Percentiles rank a stretch among this genome's conserved stretches.
These are phyloP conservation scores for Toxotes lorentzi DNA, from an alignment of 2,797 vertebrate genomes.

Conservation along the genomic window DNA sequence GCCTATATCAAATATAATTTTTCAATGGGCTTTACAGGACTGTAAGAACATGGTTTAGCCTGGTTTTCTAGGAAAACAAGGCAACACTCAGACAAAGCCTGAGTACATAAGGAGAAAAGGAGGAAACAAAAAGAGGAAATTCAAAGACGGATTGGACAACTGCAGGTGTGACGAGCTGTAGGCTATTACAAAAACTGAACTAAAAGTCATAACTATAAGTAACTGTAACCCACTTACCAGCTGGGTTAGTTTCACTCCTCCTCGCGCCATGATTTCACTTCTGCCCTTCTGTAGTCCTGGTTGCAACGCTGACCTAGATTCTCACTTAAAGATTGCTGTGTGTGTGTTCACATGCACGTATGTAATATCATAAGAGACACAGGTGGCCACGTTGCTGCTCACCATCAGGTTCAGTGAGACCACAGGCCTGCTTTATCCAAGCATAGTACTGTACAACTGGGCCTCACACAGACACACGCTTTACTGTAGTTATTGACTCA, in stretches of 20 bases:
- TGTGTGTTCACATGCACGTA: conserved; percentile 23
- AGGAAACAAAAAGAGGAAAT: not conserved
- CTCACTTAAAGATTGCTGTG: conserved; percentile 39
- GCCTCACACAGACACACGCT: conserved; percentile 3
- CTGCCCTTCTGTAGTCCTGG: conserved; percentile 10
- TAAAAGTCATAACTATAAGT: conserved; percentile 5
- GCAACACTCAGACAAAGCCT: not conserved
- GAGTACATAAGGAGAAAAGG: not conserved
- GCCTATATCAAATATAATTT: not conserved
- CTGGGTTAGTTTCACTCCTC: conserved; percentile 6
- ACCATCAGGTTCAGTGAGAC: conserved; percentile 32
- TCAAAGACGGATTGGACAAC: not conserved
- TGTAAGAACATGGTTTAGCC: not conserved
- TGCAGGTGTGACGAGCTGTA: not conserved
- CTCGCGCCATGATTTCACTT: conserved; percentile 21
- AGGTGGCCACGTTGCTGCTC: conserved; percentile 53
- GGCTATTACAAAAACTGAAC: not conserved
- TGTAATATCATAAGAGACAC: conserved; percentile 59
- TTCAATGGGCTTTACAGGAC: not conserved
- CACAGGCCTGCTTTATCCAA: conserved; percentile 11
- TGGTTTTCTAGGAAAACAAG: conserved; percentile 22
- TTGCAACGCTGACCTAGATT: conserved; percentile 77
- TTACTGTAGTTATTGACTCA: conserved; percentile 52
- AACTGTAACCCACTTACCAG: conserved; percentile 47
- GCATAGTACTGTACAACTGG: not conserved